These are phyloP conservation scores for Istiophorus platypterus DNA, from an alignment of 2,113 vertebrate genomes.

Conservation along the genomic window DNA sequence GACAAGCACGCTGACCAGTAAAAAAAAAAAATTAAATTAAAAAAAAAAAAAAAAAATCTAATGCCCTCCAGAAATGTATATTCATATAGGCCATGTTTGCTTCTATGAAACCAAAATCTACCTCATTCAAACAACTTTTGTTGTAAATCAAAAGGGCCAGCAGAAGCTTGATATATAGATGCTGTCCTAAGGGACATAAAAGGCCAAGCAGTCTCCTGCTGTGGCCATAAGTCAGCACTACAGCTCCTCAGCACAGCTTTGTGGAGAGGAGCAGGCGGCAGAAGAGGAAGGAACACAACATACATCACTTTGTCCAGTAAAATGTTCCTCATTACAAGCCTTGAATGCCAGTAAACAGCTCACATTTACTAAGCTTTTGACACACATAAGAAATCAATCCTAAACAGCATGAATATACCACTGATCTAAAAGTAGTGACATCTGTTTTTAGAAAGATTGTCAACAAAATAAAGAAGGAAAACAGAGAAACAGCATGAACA, in stretches of 20 bases:
- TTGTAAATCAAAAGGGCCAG: conserved; percentile 55
- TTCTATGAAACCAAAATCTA: conserved; percentile 47
- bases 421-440: conserved; percentile 42
- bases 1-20: conserved; percentile 24
- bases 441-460: conserved; percentile 35
- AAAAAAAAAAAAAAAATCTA: background rate
- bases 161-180: conserved; percentile 51
- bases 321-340: conserved; percentile 51
- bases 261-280: conserved; percentile 44
- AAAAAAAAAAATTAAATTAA: no score
- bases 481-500: background rate
- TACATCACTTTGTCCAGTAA: conserved; percentile 60
- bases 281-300: conserved; percentile 55
- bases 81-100: conserved; percentile 40
- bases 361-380: conserved; percentile 47
- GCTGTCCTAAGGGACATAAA: conserved; percentile 58
- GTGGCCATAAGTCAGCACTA: conserved; percentile 43
- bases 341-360: conserved; percentile 45
- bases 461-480: conserved; percentile 4
- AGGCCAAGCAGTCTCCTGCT: conserved; percentile 47
- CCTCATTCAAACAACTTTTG: conserved; percentile 43
- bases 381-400: conserved; percentile 50
- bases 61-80: conserved; percentile 38
- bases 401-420: conserved; percentile 14
- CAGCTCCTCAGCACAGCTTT: conserved; percentile 29